Evolutionary conservation across 2,797 vertebrate genomes (phyloP).

Genomic region (Melopsittacus undulatus): DNA sequence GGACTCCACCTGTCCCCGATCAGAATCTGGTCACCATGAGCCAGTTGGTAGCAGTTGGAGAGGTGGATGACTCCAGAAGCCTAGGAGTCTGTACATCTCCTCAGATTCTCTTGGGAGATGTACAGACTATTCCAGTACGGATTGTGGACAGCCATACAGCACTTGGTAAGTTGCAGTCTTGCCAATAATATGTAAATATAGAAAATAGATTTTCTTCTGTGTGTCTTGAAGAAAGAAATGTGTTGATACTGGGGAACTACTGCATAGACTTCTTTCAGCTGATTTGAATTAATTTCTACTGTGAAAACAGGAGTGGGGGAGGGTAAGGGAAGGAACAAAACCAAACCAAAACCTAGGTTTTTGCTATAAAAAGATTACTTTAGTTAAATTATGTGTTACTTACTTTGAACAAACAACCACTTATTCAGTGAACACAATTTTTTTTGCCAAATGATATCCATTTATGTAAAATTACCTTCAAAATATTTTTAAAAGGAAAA

Average conservation of each 20-base stretch:
- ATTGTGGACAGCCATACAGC: constrained; percentile 70
- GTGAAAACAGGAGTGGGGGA: neutral
- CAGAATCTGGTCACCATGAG: constrained; percentile 66
- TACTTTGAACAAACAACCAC: neutral
- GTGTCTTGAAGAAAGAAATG: neutral
- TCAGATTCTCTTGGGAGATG: constrained; percentile 76
- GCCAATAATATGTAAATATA: neutral
- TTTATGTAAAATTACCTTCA: neutral
- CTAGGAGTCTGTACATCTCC: too few relatives aligned
- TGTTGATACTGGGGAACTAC: neutral
- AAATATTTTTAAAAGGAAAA: neutral
- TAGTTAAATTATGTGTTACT: neutral
- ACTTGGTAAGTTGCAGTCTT: constrained; percentile 75
- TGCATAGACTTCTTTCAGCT: neutral
- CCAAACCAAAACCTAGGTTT: neutral
- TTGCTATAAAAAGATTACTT: neutral
- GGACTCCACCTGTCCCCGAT: constrained; percentile 42
- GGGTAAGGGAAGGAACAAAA: neutral
- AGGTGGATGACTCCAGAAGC: constrained; percentile 55
- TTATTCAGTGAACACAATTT: neutral
- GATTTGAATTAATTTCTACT: neutral
- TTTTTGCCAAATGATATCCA: neutral
- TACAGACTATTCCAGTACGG: constrained; percentile 74
- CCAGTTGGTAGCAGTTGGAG: constrained; percentile 71
- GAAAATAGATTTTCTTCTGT: neutral